Evolutionary conservation across 2,113 vertebrate species (phyloP).

Genomic region (Pleuronectes platessa): DNA sequence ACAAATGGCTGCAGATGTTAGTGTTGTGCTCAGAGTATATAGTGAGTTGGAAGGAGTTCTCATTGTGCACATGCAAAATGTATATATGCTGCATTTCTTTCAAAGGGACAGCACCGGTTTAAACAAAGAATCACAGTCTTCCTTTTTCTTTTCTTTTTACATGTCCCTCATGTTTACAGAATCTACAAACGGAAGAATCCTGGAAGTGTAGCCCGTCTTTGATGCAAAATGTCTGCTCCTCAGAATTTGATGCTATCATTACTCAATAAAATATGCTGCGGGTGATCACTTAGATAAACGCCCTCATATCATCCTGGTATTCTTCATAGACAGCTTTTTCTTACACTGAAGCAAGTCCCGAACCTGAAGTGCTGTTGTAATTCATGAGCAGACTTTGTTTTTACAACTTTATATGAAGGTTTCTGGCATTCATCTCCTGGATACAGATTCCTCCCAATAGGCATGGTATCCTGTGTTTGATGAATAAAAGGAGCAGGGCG

Average conservation of each 20-base stretch:
- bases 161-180: conserved; percentile 62
- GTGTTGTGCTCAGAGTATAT: background rate
- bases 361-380: conserved; percentile 49
- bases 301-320: conserved; percentile 48
- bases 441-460: conserved; percentile 28
- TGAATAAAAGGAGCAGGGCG: conserved; percentile 10
- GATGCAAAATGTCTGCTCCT: conserved; percentile 51
- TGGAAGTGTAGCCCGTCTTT: conserved; percentile 50
- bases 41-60: background rate
- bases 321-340: conserved; percentile 40
- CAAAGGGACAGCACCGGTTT: background rate
- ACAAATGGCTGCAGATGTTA: background rate
- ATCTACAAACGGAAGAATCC: conserved; percentile 60
- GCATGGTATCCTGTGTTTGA: conserved; percentile 31
- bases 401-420: conserved; percentile 50
- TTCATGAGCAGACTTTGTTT: conserved; percentile 53
- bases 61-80: background rate
- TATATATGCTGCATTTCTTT: conserved; percentile 11
- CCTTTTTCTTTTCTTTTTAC: conserved; percentile 24
- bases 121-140: conserved; percentile 20
- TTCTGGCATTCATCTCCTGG: conserved; percentile 46
- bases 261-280: conserved; percentile 39
- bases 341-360: conserved; percentile 54
- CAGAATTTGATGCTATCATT: conserved; percentile 38
- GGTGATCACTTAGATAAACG: conserved; percentile 41